Evolutionary conservation across 1,140 invertebrate genomes (phyloP).

Genomic region (Drosophila kohkoa): DNA sequence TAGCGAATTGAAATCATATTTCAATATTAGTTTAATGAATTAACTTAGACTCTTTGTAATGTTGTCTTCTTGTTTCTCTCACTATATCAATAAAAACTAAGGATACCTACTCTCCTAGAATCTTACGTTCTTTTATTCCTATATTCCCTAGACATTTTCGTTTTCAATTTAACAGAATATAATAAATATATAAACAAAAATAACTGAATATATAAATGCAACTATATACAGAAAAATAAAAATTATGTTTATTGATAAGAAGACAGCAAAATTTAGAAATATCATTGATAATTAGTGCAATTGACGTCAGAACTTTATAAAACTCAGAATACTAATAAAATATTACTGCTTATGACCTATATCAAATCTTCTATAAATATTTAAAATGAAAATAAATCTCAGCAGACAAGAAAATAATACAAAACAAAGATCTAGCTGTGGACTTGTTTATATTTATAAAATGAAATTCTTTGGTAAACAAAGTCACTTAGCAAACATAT

Average conservation of each 20-base stretch:
- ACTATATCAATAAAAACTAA: background rate
- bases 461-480: background rate
- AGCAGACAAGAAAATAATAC: background rate
- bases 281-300: constrained; percentile 16
- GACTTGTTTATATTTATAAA: constrained; percentile 2
- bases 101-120: background rate
- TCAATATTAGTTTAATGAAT: too few species aligned
- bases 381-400: background rate
- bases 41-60: too few species aligned
- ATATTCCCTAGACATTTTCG: background rate
- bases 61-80: too few species aligned
- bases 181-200: background rate
- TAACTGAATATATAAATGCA: background rate
- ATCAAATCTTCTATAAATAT: background rate
- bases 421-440: background rate
- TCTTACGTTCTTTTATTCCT: background rate
- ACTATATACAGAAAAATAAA: background rate
- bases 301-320: constrained; percentile 6
- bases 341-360: constrained; percentile 3
- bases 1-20: too few species aligned
- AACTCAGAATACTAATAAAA: background rate
- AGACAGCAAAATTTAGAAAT: background rate
- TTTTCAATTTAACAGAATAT: background rate
- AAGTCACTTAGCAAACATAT: background rate
- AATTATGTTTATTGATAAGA: constrained; percentile 22